phyloP scores from a whole-genome alignment of 2,113 vertebrate species.

The Pedionomus torquatus region DNA sequence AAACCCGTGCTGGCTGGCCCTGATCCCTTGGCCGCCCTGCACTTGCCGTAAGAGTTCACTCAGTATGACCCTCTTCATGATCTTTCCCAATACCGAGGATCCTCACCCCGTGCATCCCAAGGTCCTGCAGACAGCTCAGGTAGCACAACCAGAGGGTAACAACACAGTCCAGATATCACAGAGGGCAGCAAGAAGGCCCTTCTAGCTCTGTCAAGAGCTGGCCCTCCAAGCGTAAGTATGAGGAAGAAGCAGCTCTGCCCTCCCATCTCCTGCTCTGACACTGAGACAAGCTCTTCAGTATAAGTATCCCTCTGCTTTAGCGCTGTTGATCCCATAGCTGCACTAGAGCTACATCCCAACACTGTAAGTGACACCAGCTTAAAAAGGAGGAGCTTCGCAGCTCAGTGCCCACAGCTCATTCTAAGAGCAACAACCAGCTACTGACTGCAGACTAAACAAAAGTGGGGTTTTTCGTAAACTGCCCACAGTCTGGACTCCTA shows the following conservation, averaged over 20 bases:
- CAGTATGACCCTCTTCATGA: too few species aligned
- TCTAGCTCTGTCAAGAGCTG: not conserved
- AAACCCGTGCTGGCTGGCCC: too few species aligned
- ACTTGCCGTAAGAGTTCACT: too few species aligned
- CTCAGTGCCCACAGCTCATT: not conserved
- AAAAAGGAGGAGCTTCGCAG: not conserved
- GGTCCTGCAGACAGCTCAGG: not conserved
- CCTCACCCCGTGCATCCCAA: not conserved
- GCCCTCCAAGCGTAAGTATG: fast-evolving
- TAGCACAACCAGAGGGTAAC: fast-evolving
- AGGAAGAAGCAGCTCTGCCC: not conserved
- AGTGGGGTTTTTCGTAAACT: not conserved
- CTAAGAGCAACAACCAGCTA: not conserved
- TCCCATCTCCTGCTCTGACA: not conserved
- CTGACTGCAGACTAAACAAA: not conserved
- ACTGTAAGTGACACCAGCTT: not conserved
- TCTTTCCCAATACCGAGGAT: too few species aligned
- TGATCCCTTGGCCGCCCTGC: too few species aligned
- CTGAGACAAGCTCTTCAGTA: not conserved
- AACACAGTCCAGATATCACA: fast-evolving
- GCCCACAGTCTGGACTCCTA: not conserved
- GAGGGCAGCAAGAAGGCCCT: not conserved
- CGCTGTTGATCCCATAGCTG: fast-evolving
- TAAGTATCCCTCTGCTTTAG: not conserved
- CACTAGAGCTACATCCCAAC: not conserved